phyloP scores from a whole-genome alignment of 2,113 vertebrate genomes.

The Ammospiza caudacuta region DNA sequence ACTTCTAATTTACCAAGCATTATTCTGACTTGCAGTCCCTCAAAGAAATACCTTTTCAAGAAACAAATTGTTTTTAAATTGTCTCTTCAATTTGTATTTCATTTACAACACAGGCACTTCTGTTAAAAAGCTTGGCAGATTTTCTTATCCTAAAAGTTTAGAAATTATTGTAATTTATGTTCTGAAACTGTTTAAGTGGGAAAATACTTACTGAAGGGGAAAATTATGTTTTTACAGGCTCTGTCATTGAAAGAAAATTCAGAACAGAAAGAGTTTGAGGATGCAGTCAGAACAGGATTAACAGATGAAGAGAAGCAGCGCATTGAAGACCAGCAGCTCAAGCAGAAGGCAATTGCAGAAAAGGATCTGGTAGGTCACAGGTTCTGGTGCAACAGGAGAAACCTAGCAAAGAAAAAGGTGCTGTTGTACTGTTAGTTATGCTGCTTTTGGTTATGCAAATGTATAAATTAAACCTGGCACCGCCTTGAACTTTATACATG shows the following conservation, averaged over 20 bases:
- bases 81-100: neutral
- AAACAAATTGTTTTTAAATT: neutral
- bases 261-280: constrained; percentile 7
- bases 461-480: neutral
- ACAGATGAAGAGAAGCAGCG: constrained; percentile 62
- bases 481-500: neutral
- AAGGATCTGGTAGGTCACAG: constrained; percentile 86
- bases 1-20: neutral
- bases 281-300: neutral
- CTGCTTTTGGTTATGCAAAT: neutral
- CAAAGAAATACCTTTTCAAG: neutral
- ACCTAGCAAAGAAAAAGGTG: neutral
- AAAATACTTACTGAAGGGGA: neutral
- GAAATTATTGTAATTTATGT: neutral
- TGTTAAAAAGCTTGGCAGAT: neutral
- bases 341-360: constrained; percentile 87
- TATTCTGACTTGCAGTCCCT: accelerated
- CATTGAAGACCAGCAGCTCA: constrained; percentile 78
- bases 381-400: neutral
- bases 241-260: constrained; percentile 49
- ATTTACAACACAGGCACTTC: neutral
- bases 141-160: neutral
- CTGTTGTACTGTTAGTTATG: neutral
- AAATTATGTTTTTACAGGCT: constrained; percentile 57
- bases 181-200: neutral